Percentiles rank a stretch among this genome's conserved stretches.
Evolutionary conservation across 1,140 invertebrate genomes (phyloP).

Genomic region (Olivierus martensii): DNA sequence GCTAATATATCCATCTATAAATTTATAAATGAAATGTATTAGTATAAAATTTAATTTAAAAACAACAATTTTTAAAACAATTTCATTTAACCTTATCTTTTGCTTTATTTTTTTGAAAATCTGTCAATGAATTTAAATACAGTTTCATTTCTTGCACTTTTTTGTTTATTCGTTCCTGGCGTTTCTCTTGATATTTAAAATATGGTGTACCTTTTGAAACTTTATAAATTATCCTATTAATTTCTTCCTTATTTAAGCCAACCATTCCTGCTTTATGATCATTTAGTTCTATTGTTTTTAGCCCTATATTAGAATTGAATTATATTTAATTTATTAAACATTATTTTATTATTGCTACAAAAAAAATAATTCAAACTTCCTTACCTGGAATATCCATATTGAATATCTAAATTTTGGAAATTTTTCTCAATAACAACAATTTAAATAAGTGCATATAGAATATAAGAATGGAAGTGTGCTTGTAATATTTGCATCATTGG

Average conservation of each 20-base stretch:
- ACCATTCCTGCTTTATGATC: constrained; percentile 41
- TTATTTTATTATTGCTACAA: no score
- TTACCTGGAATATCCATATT: no score
- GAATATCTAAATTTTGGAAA: no score
- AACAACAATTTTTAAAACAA: constrained; percentile 8
- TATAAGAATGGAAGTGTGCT: no score
- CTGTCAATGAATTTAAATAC: constrained; percentile 26
- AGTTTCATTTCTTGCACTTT: constrained; percentile 33
- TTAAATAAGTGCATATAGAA: no score
- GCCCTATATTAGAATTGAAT: no score
- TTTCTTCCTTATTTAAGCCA: constrained; percentile 40
- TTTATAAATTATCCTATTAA: constrained; percentile 44
- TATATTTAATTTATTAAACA: no score
- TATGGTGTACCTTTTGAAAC: constrained; percentile 43
- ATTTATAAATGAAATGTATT: background rate
- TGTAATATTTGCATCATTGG: no score
- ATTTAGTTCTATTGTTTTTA: constrained; percentile 17
- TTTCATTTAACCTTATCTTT: constrained; percentile 24
- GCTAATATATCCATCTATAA: constrained; percentile 32
- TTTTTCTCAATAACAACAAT: no score
- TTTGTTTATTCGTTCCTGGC: constrained; percentile 33
- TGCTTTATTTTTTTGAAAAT: constrained; percentile 27
- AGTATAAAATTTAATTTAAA: background rate
- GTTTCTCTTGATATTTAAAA: constrained; percentile 37
- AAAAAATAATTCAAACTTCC: no score